A percentile compares a stretch with the other conserved stretches of the same genome.
phyloP scores from a whole-genome alignment of 2,888 invertebrate genomes.

The Drosophila merina region DNA sequence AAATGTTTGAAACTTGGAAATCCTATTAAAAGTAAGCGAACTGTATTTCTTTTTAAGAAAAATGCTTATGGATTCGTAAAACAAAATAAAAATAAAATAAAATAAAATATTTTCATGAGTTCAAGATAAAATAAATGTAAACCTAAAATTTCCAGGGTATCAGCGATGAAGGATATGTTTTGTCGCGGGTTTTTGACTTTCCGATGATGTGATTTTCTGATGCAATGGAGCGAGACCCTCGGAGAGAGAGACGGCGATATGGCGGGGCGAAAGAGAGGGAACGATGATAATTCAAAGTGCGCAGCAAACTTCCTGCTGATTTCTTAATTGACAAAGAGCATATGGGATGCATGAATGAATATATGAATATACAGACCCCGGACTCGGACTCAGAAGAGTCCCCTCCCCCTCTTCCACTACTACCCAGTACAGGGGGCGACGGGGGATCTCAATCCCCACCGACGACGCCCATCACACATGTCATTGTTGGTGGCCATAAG shows the following conservation, averaged over 20 bases:
- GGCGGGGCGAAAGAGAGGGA: not conserved
- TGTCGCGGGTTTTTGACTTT: constrained; percentile 47
- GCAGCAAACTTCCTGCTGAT: constrained; percentile 79
- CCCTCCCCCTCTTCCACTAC: too few relatives aligned
- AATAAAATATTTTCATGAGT: too few relatives aligned
- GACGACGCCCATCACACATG: constrained; percentile 45
- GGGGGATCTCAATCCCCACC: constrained; percentile 10
- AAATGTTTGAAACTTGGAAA: too few relatives aligned
- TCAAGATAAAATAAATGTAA: too few relatives aligned
- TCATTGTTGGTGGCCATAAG: constrained; percentile 78
- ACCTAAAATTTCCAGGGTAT: constrained; percentile 9
- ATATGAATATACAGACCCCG: constrained; percentile 40
- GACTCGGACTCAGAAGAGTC: not conserved
- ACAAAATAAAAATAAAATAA: too few relatives aligned
- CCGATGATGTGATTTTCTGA: constrained; percentile 65
- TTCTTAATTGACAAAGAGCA: constrained; percentile 80
- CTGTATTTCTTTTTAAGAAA: too few relatives aligned
- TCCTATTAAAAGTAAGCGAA: too few relatives aligned
- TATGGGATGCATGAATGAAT: constrained; percentile 78
- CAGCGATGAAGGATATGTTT: not conserved
- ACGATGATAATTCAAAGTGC: constrained; percentile 72
- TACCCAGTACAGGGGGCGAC: too few relatives aligned
- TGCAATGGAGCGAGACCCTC: constrained; percentile 20
- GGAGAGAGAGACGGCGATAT: not conserved
- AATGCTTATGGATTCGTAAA: too few relatives aligned